These are phyloP conservation scores for Pempheris klunzingeri DNA, from an alignment of 2,797 vertebrate genomes.

Conservation along the genomic window DNA sequence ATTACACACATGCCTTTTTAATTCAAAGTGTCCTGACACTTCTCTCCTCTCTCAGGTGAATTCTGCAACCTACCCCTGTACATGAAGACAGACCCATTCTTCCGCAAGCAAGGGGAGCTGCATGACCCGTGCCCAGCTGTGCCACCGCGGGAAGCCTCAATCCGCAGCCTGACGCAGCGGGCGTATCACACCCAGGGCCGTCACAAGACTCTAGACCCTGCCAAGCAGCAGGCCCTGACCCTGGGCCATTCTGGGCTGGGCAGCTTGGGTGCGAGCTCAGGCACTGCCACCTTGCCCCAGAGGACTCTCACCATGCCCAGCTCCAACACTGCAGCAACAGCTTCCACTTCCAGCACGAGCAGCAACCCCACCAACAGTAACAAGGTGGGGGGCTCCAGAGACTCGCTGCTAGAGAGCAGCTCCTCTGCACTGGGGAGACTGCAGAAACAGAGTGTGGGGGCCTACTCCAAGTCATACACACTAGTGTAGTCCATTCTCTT, in stretches of 20 bases:
- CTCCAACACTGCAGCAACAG: slow-evolving; percentile 84
- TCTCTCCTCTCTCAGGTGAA: slow-evolving; percentile 86
- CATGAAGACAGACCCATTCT: slow-evolving; percentile 97
- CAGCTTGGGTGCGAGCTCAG: slow-evolving; percentile 83
- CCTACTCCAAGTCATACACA: slow-evolving; percentile 99
- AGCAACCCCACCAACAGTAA: slow-evolving; percentile 83
- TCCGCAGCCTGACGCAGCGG: slow-evolving; percentile 93
- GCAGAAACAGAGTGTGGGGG: slow-evolving; percentile 96
- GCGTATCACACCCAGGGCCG: slow-evolving; percentile 95
- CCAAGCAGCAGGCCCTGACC: slow-evolving; percentile 90
- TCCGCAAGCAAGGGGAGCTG: slow-evolving; percentile 94
- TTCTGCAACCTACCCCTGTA: slow-evolving; percentile 99
- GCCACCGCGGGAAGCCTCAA: slow-evolving; percentile 95
- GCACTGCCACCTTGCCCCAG: slow-evolving; percentile 95
- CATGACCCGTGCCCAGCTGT: slow-evolving; percentile 96
- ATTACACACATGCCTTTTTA: background rate
- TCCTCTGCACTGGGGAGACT: slow-evolving; percentile 93
- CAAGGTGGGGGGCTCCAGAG: slow-evolving; percentile 97
- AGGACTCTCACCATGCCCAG: slow-evolving; percentile 96
- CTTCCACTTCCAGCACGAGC: slow-evolving; percentile 84
- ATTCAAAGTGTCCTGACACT: background rate
- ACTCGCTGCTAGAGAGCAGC: slow-evolving; percentile 98
- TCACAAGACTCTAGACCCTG: slow-evolving; percentile 96
- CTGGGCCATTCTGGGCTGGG: slow-evolving; percentile 89
- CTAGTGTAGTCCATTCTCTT: slow-evolving; percentile 89